Evolutionary conservation across 2,888 invertebrate genomes (phyloP).

Genomic region (Holacanthella duospinosa): DNA sequence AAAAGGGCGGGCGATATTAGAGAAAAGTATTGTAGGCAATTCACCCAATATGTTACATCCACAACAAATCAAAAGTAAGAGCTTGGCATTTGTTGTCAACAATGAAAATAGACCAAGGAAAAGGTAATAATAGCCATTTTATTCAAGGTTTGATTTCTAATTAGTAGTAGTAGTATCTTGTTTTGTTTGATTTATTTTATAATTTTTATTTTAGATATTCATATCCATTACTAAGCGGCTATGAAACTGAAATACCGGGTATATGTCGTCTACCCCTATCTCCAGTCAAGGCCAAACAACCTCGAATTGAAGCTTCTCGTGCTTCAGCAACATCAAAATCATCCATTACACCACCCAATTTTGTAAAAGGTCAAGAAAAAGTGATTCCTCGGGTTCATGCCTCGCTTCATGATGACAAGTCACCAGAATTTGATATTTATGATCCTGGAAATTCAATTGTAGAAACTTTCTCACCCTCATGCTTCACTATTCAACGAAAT

Average conservation of each 20-base stretch:
- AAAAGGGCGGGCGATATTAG: background rate
- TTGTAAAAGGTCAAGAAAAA: background rate
- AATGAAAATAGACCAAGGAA: background rate
- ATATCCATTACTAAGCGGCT: background rate
- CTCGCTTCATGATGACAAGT: too few relatives aligned
- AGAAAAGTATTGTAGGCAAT: too few relatives aligned
- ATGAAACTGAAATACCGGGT: background rate
- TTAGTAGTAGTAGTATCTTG: background rate
- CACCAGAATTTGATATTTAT: background rate
- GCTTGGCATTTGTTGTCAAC: background rate
- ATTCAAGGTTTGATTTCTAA: too few relatives aligned
- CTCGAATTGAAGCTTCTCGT: background rate
- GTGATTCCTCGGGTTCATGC: background rate
- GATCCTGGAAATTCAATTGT: background rate
- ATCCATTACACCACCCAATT: background rate
- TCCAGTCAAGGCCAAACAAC: background rate
- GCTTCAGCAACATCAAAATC: background rate
- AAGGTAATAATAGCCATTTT: too few relatives aligned
- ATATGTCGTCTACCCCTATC: background rate
- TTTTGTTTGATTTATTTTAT: background rate
- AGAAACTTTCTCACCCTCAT: background rate
- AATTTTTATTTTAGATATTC: background rate
- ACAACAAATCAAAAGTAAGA: background rate
- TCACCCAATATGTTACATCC: background rate
- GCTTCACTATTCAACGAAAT: background rate